Base-by-base conservation (phyloP, 2,113 vertebrate genomes). In the Beaufortia kweichowensis region DNA sequence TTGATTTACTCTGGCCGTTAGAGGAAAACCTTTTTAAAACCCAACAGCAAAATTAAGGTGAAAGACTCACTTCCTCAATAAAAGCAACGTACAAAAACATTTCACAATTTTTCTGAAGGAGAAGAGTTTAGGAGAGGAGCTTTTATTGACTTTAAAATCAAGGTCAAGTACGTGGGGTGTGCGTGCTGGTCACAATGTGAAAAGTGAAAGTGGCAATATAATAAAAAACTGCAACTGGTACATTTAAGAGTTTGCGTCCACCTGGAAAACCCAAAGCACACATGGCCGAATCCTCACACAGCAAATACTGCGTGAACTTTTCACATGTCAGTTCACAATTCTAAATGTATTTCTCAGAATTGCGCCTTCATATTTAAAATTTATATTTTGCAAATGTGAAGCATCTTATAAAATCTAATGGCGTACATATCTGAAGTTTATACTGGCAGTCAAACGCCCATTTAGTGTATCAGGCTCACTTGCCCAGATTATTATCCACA, bases 11-110 rank as follows among this genome's bases (percentile, higher is more conserved):
- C 88, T 85, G 89, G 79, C 84, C 84, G 79, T 84, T 87, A 84
- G 86, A 55, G 87, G 86, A 88, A 90, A 90, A 85, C 85, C 84
- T 87, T 89, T 90, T 86, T 85, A 83, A 68, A 84, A 80, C 77
- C 76, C 59, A 62, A 55, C 48, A 19, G 59, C 6, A 59, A 28
- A 59, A 65, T 48, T 80, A 26, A 76, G 70, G 78, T 75, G 56
- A 57, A 66, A 78, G 41, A 66, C 53, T 79, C 48, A n/a, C 50
- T 77, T 61, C 59, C 31, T 60, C 59, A 75, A 71, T 75, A 75
- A 71, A 78, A 80, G 60, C 29, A 41, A 41, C 62, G 60, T 8
- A 62, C 35, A 48, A 77, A 80, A 57, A 41, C 50, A 35, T 64
- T 71, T 53, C 11, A 48, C 33, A 41, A 61, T 61, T 9, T 56